These are phyloP conservation scores for Chrysolina haemoptera DNA, from an alignment of 2,888 invertebrate genomes.

Conservation along the genomic window DNA sequence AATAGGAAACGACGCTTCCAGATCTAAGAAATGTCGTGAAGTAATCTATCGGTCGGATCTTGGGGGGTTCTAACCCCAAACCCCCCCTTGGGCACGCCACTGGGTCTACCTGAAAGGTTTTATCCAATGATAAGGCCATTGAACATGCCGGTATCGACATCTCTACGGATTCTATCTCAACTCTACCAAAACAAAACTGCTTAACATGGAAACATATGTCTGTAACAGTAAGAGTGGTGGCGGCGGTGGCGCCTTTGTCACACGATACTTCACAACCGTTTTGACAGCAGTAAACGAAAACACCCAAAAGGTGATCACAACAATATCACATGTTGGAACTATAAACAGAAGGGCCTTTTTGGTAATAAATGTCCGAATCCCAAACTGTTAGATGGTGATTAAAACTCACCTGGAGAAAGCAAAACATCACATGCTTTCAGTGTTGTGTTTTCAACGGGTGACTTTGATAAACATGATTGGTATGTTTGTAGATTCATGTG, in stretches of 20 bases:
- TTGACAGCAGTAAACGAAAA: neutral
- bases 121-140: constrained; percentile 54
- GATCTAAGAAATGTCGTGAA: too few relatives aligned
- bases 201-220: constrained; percentile 45
- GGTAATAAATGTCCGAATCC: neutral
- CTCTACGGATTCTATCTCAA: constrained; percentile 54
- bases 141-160: constrained; percentile 54
- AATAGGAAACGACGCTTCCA: too few relatives aligned
- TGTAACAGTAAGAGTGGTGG: constrained; percentile 26
- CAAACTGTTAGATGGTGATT: neutral
- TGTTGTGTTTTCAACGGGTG: constrained; percentile 32
- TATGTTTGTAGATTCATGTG: constrained; percentile 28
- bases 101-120: constrained; percentile 52
- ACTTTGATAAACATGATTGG: neutral
- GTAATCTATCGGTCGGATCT: too few relatives aligned
- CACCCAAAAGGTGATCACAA: neutral
- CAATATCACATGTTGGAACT: constrained; percentile 6
- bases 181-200: constrained; percentile 55
- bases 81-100: too few relatives aligned
- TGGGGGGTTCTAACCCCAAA: too few relatives aligned
- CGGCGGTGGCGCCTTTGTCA: constrained; percentile 44
- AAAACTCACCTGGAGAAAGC: neutral
- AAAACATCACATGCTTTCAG: constrained; percentile 26
- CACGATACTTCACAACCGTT: neutral
- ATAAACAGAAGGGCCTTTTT: neutral